These are phyloP conservation scores for Perithous albicinctus DNA, from an alignment of 2,888 invertebrate genomes.

Conservation along the genomic window DNA sequence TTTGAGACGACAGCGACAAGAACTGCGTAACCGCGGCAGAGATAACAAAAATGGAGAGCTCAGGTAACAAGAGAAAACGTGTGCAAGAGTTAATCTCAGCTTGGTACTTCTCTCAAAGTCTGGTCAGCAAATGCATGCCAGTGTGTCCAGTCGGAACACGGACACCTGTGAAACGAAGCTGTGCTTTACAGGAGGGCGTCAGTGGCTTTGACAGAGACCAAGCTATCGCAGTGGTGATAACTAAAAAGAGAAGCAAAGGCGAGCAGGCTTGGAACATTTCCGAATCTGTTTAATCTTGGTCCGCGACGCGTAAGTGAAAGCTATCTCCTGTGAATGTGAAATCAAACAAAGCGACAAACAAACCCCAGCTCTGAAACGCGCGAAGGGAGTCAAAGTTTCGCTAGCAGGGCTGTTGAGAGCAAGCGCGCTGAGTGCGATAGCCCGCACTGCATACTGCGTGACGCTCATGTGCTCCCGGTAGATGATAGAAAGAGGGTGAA, in stretches of 20 bases:
- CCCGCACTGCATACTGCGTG: not conserved
- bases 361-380: slow-evolving; percentile 70
- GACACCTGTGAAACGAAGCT: slow-evolving; percentile 1
- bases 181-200: no score
- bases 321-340: slow-evolving; percentile 83
- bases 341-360: slow-evolving; percentile 85
- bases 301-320: slow-evolving; percentile 83
- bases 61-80: not conserved
- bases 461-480: slow-evolving; percentile 14
- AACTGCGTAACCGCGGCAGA: not conserved
- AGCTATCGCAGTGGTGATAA: slow-evolving; percentile 32
- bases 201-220: no score
- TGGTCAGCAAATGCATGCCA: slow-evolving; percentile 59
- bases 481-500: slow-evolving; percentile 32
- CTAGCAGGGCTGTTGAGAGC: slow-evolving; percentile 43
- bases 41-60: slow-evolving; percentile 8
- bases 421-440: slow-evolving; percentile 60
- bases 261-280: slow-evolving; percentile 79
- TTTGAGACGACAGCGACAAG: not conserved
- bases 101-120: not conserved
- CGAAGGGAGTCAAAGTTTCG: slow-evolving; percentile 78
- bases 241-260: slow-evolving; percentile 66
- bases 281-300: slow-evolving; percentile 84
- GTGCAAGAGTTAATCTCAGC: slow-evolving; percentile 36
- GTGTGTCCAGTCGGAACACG: slow-evolving; percentile 50